Base-by-base conservation (phyloP, 2,113 vertebrate species). In the Pheucticus melanocephalus region DNA sequence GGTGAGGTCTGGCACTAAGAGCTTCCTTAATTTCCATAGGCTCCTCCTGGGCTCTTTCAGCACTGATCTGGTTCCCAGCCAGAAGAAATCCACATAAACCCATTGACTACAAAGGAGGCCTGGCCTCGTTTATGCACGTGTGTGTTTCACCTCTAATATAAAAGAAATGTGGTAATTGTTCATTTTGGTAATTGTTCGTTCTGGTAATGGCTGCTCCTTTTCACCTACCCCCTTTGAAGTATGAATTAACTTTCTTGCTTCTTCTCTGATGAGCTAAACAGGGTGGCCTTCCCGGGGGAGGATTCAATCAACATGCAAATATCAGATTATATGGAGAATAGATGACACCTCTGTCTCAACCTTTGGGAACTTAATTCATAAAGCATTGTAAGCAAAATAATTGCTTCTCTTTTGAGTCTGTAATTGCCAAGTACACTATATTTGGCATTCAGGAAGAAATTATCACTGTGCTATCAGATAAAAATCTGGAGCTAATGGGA, bases 271-370 rank as follows among this genome's bases (percentile, higher is more conserved):
- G 83, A 95, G 60, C 39, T 96, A 86, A 93, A 94, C 54, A 86
- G 88, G 75, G 57, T 90, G 78, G 94, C 86, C 89, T 69, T 87
- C 83, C 90, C 35, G 1, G 54, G 85, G 73, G 71, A 91, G 84
- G 83, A 88, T 96, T 97, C 88, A 95, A 95, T 97, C 97, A 97
- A 77, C 88, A 95, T 95, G 94, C 88, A 97, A 97, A 97, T 96
- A 94, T 89, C 83, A 76, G 71, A 93, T 66, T 88, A 57, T 39
- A 80, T 33, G 53, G 40, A 93, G 53, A 94, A 79, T n/a, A 82
- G 65, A 90, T 93, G 89, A 86, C 90, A 93, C 90, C 84, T 96
- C 71, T 96, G 66, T 59, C 91, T 95, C 81, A 68, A 75, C 94
- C 95, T 95, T 71, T 75, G 66, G 92, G 91, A 97, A 83, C 91